Evolutionary conservation across 2,797 vertebrate genomes (phyloP).

Genomic region (Melopsittacus undulatus): DNA sequence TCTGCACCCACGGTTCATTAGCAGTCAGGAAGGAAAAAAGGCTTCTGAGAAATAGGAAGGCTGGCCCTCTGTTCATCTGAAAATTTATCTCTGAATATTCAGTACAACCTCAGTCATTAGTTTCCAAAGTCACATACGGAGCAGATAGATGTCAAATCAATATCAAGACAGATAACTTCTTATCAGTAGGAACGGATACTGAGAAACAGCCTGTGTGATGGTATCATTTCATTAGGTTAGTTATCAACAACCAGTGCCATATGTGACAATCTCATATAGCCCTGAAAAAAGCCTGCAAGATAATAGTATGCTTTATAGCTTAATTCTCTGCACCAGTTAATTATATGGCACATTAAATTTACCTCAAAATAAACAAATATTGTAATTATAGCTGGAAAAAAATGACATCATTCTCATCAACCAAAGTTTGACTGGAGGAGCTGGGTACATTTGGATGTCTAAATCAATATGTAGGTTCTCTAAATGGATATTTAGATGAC

Average conservation of each 20-base stretch:
- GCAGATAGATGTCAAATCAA: slow-evolving; percentile 77
- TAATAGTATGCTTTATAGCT: slow-evolving; percentile 56
- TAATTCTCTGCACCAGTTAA: slow-evolving; percentile 65
- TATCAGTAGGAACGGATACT: slow-evolving; percentile 68
- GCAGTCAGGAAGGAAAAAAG: not conserved
- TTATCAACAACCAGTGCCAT: slow-evolving; percentile 58
- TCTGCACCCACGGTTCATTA: slow-evolving; percentile 63
- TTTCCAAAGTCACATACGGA: slow-evolving; percentile 69
- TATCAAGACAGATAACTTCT: slow-evolving; percentile 72
- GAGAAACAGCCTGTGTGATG: slow-evolving; percentile 59
- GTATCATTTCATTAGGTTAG: slow-evolving; percentile 69
- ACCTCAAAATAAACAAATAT: slow-evolving; percentile 72
- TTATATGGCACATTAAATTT: slow-evolving; percentile 70
- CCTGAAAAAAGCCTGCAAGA: slow-evolving; percentile 41
- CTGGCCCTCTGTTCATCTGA: slow-evolving; percentile 52
- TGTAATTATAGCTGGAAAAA: slow-evolving; percentile 27
- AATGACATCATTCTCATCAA: not conserved
- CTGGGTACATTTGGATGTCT: not conserved
- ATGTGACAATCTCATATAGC: slow-evolving; percentile 39
- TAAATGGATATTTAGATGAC: not conserved
- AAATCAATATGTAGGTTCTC: not conserved
- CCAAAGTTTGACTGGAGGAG: not conserved
- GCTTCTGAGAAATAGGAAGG: slow-evolving; percentile 55
- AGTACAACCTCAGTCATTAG: slow-evolving; percentile 65
- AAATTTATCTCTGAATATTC: slow-evolving; percentile 71